These are phyloP conservation scores for Chesias legatella DNA, from an alignment of 2,888 invertebrate species.

Conservation along the genomic window DNA sequence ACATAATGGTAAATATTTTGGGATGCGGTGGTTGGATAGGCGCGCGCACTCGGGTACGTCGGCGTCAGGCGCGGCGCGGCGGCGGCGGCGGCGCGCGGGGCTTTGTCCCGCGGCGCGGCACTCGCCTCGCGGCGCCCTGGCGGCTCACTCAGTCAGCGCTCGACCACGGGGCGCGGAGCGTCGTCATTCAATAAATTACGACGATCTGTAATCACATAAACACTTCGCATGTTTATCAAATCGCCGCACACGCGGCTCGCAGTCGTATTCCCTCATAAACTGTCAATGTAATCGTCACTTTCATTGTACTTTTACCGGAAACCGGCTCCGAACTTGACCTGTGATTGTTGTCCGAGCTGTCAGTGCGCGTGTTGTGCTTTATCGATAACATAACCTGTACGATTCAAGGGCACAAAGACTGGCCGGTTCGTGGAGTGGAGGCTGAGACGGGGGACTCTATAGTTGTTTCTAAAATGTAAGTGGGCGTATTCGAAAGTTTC, in stretches of 20 bases:
- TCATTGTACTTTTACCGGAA: conserved; percentile 41
- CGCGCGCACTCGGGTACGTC: conserved; percentile 62
- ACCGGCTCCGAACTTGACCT: conserved; percentile 68
- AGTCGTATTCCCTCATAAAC: conserved; percentile 39
- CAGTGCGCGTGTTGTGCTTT: conserved; percentile 79
- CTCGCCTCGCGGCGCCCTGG: conserved; percentile 61
- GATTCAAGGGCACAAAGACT: conserved; percentile 71
- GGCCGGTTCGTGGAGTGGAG: conserved; percentile 45
- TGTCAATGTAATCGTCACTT: conserved; percentile 37
- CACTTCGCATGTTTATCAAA: conserved; percentile 48
- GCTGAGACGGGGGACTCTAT: conserved; percentile 50
- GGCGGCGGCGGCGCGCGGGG: conserved; percentile 56
- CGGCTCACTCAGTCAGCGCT: conserved; percentile 63
- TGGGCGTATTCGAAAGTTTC: conserved; percentile 79
- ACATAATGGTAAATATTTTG: conserved; percentile 48
- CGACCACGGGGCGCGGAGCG: conserved; percentile 53
- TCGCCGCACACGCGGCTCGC: conserved; percentile 36
- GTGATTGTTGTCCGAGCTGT: conserved; percentile 74
- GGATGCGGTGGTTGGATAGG: conserved; percentile 51
- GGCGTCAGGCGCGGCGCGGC: conserved; percentile 34
- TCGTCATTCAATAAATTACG: conserved; percentile 44
- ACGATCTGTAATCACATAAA: conserved; percentile 53
- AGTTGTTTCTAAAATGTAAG: conserved; percentile 61
- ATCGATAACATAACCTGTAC: conserved; percentile 80
- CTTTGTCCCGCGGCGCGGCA: conserved; percentile 46